Evolutionary conservation across 2,113 vertebrate species (phyloP).

Genomic region (Hemiscyllium ocellatum): DNA sequence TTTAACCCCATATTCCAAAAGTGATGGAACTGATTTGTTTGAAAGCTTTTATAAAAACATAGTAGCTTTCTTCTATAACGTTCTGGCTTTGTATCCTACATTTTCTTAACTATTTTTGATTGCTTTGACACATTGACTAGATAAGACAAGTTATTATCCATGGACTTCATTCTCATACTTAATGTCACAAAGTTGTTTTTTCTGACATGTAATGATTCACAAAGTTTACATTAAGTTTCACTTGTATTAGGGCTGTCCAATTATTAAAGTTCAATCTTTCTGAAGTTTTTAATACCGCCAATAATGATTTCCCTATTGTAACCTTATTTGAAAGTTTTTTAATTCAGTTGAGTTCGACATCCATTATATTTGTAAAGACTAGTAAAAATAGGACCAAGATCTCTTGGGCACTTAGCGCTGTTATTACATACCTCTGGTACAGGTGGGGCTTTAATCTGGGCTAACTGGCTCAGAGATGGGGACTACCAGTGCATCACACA

Average conservation of each 20-base stretch:
- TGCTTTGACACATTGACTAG: neutral
- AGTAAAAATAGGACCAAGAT: neutral
- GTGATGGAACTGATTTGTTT: neutral
- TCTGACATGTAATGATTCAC: neutral
- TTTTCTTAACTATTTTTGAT: neutral
- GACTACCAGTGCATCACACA: too few relatives aligned
- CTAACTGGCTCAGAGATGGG: too few relatives aligned
- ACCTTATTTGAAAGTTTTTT: neutral
- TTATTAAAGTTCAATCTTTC: neutral
- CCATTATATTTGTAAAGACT: neutral
- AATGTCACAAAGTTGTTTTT: neutral
- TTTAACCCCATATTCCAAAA: neutral
- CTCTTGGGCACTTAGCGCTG: neutral
- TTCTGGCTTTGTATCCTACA: neutral
- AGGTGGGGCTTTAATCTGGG: too few relatives aligned
- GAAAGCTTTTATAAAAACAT: neutral
- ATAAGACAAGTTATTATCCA: neutral
- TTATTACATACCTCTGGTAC: too few relatives aligned
- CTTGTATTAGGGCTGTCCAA: neutral
- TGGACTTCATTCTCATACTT: neutral
- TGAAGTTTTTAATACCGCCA: neutral
- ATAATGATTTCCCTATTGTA: neutral
- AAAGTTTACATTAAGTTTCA: neutral
- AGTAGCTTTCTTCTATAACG: neutral
- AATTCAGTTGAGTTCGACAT: neutral